Conservation (phyloP, 2,797 vertebrate genomes). For the Alcedo atthis region DNA sequence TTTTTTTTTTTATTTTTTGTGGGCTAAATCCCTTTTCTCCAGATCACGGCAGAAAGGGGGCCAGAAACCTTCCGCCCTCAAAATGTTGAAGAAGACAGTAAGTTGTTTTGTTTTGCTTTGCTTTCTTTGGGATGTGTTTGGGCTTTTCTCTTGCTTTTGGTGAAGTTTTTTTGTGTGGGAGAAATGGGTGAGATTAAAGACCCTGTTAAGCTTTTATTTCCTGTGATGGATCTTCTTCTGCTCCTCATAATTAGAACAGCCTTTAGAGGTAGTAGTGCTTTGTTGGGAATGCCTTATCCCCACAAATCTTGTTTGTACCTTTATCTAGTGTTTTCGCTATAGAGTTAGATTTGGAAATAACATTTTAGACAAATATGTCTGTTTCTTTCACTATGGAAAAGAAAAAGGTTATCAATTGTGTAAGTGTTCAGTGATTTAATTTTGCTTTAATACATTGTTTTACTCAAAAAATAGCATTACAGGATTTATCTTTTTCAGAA, state of each 20-base stretch:
- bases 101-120: constrained; percentile 67
- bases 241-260: not conserved
- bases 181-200: not conserved
- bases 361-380: not conserved
- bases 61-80: constrained; percentile 87
- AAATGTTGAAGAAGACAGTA: constrained; percentile 92
- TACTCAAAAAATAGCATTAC: not conserved
- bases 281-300: not conserved
- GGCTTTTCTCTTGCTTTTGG: not conserved
- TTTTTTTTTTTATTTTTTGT: constrained; percentile 74
- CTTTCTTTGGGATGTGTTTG: constrained; percentile 13
- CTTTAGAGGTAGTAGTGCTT: not conserved
- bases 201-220: not conserved
- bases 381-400: not conserved
- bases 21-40: constrained; percentile 89
- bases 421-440: not conserved
- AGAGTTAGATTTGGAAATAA: not conserved
- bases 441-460: not conserved
- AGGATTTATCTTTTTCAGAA: not conserved
- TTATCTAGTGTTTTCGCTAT: not conserved
- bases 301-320: not conserved
- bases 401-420: not conserved
- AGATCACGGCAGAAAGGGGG: constrained; percentile 89
- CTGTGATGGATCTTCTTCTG: not conserved
- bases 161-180: not conserved